Conservation (phyloP, 2,888 invertebrate genomes). For the Entomobrya proxima region DNA sequence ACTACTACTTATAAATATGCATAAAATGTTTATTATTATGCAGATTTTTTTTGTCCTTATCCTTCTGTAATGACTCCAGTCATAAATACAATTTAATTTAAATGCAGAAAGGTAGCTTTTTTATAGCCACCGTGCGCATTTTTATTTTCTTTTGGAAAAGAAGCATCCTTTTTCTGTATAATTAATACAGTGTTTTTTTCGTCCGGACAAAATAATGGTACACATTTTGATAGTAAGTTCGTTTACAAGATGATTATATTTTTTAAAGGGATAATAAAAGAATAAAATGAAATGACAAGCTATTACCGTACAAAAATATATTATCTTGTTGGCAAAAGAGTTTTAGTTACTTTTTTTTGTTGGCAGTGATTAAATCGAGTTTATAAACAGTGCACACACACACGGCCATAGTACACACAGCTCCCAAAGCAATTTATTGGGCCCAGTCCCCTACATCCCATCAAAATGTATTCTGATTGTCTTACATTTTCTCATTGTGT, state of each 20-base stretch:
- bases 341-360: background rate
- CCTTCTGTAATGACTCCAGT: background rate
- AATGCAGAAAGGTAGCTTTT: slow-evolving; percentile 23
- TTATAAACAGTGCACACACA: slow-evolving; percentile 35
- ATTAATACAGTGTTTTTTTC: slow-evolving; percentile 3
- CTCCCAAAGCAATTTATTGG: slow-evolving; percentile 54
- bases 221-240: background rate
- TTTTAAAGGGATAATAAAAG: background rate
- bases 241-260: slow-evolving; percentile 30
- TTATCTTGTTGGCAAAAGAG: background rate
- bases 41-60: background rate
- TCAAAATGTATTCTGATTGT: background rate
- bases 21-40: slow-evolving; percentile 34
- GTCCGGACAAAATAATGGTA: background rate
- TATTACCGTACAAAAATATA: background rate
- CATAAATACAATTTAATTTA: slow-evolving; percentile 29
- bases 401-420: too few relatives aligned
- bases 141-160: too few relatives aligned
- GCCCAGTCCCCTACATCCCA: slow-evolving; percentile 22
- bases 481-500: slow-evolving; percentile 13
- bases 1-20: slow-evolving; percentile 6
- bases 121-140: background rate
- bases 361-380: slow-evolving; percentile 26
- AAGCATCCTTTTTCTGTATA: background rate
- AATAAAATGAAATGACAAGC: background rate